These are phyloP conservation scores for Halesus radiatus DNA, from an alignment of 1,140 invertebrate genomes.

Conservation along the genomic window DNA sequence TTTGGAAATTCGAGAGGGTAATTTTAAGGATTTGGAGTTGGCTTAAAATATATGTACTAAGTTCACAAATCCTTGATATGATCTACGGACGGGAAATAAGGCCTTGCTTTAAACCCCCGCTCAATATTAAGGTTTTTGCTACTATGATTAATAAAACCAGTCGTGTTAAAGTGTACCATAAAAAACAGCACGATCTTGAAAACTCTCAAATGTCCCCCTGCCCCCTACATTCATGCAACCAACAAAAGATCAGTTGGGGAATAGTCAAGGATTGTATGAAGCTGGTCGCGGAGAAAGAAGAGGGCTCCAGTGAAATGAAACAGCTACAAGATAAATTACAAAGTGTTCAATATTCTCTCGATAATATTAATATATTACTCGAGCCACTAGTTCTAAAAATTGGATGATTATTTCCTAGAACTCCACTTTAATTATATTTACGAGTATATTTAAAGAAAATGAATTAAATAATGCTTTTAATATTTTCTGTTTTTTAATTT, in stretches of 20 bases:
- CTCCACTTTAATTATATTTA: too few relatives aligned
- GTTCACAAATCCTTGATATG: too few relatives aligned
- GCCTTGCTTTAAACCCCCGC: slow-evolving; percentile 62
- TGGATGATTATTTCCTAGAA: too few relatives aligned
- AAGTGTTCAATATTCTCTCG: slow-evolving; percentile 60
- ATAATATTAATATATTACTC: slow-evolving; percentile 61
- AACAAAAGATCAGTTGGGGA: slow-evolving; percentile 63
- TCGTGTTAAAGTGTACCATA: slow-evolving; percentile 62
- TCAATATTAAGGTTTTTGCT: slow-evolving; percentile 68
- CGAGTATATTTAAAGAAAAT: too few relatives aligned
- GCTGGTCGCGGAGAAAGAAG: slow-evolving; percentile 68
- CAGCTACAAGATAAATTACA: slow-evolving; percentile 66
- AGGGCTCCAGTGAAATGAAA: slow-evolving; percentile 63
- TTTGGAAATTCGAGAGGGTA: slow-evolving; percentile 81
- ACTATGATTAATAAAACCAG: slow-evolving; percentile 72
- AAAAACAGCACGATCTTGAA: too few relatives aligned
- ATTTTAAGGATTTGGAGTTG: slow-evolving; percentile 71
- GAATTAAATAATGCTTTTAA: too few relatives aligned
- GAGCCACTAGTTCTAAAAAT: too few relatives aligned
- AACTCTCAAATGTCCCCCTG: too few relatives aligned
- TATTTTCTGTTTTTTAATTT: too few relatives aligned
- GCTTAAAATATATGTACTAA: too few relatives aligned
- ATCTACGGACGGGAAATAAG: too few relatives aligned
- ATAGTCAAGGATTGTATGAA: slow-evolving; percentile 72
- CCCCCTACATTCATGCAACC: slow-evolving; percentile 63